Conservation (phyloP, 2,888 invertebrate genomes). For the Patella pellucida region DNA sequence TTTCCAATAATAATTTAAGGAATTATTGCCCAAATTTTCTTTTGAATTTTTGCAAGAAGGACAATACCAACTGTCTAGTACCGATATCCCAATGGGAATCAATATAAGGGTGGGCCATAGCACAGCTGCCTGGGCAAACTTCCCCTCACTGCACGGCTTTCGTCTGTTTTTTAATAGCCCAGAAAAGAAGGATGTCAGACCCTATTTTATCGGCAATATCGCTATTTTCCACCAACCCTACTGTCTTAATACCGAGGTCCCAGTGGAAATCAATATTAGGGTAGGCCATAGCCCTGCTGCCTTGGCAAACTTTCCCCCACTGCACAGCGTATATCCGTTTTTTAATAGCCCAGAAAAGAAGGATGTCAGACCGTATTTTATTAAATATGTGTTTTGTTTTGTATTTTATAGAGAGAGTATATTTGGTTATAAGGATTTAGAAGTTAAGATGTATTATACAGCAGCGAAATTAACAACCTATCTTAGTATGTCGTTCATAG, state of each 20-base stretch:
- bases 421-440: conserved; percentile 91
- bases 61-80: too few relatives aligned
- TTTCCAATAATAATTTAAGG: too few relatives aligned
- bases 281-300: too few relatives aligned
- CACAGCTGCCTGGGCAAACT: too few relatives aligned
- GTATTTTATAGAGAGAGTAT: conserved; percentile 82
- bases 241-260: too few relatives aligned
- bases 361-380: background rate
- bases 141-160: background rate
- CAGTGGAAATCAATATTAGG: too few relatives aligned
- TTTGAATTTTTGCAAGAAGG: too few relatives aligned
- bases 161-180: background rate
- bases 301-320: background rate
- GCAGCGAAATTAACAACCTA: conserved; percentile 87
- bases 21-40: too few relatives aligned
- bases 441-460: conserved; percentile 84
- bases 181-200: background rate
- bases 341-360: background rate
- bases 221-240: too few relatives aligned
- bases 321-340: background rate
- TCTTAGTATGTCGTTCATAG: conserved; percentile 81
- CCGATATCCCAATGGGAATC: too few relatives aligned
- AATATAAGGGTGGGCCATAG: too few relatives aligned
- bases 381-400: conserved; percentile 1
- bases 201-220: too few relatives aligned